phyloP scores from a whole-genome alignment of 1,140 invertebrate species.

The Rhagoletis zephyria region DNA sequence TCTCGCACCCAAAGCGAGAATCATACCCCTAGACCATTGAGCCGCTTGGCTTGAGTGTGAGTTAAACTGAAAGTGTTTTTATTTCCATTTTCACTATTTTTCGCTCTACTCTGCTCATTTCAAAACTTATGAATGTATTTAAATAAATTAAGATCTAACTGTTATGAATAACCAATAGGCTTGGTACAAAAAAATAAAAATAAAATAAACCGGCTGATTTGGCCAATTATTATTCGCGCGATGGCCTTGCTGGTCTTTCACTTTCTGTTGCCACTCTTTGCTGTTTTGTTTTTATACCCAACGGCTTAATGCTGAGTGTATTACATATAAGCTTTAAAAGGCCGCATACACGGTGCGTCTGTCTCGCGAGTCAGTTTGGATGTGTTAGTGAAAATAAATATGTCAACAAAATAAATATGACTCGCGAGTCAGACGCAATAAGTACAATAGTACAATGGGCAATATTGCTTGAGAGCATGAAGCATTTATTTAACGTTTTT shows the following conservation, averaged over 20 bases:
- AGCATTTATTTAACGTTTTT: too few species aligned
- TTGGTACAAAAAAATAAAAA: constrained; percentile 17
- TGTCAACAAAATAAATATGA: too few species aligned
- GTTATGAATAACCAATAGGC: constrained; percentile 1
- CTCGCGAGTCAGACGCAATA: too few species aligned
- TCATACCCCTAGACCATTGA: constrained; percentile 83
- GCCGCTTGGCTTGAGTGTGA: neutral
- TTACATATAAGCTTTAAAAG: too few species aligned
- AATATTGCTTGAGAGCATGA: too few species aligned
- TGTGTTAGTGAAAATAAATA: too few species aligned
- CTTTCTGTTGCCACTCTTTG: neutral
- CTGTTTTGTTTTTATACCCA: neutral
- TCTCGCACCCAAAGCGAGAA: constrained; percentile 88
- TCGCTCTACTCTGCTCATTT: neutral
- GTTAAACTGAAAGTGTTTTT: neutral
- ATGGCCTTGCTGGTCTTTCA: too few species aligned
- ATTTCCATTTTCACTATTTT: too few species aligned
- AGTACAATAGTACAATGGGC: too few species aligned
- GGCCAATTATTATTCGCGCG: neutral
- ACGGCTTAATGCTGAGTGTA: neutral
- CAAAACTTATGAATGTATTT: too few species aligned
- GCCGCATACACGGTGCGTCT: too few species aligned
- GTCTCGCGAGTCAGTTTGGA: too few species aligned
- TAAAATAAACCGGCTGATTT: neutral
- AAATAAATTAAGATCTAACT: neutral